Conservation (phyloP, 2,888 invertebrate species). For the Alloplasta piceator region DNA sequence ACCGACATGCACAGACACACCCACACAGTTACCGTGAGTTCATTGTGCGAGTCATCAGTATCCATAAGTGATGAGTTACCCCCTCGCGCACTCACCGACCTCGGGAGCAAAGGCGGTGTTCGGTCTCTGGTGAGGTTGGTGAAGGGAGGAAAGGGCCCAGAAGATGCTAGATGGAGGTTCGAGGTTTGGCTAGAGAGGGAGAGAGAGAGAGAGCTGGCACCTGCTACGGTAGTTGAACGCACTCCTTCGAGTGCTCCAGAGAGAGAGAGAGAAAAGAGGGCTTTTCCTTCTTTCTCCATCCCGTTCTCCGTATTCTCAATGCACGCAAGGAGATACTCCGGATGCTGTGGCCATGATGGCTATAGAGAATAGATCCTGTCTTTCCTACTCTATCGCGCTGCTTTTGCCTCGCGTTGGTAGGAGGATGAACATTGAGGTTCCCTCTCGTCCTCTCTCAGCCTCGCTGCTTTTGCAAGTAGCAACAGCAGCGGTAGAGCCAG, state of each 20-base stretch:
- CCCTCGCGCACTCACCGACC: slow-evolving; percentile 66
- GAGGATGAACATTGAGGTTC: slow-evolving; percentile 74
- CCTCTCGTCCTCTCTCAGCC: slow-evolving; percentile 13
- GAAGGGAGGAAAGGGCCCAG: slow-evolving; percentile 21
- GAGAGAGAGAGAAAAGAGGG: background rate
- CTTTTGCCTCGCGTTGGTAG: slow-evolving; percentile 57
- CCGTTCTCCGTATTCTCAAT: slow-evolving; percentile 44
- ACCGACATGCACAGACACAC: slow-evolving; percentile 57
- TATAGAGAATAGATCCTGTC: slow-evolving; percentile 53
- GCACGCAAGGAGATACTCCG: slow-evolving; percentile 49
- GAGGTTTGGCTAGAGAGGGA: slow-evolving; percentile 71
- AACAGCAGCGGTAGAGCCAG: slow-evolving; percentile 43
- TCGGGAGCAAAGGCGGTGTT: slow-evolving; percentile 56
- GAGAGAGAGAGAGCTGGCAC: slow-evolving; percentile 75
- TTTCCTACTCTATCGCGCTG: slow-evolving; percentile 45
- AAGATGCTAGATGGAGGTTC: slow-evolving; percentile 57
- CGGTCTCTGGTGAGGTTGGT: slow-evolving; percentile 16
- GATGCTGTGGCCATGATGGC: slow-evolving; percentile 67
- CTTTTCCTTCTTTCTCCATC: slow-evolving; percentile 62
- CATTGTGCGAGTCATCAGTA: slow-evolving; percentile 90
- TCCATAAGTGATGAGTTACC: slow-evolving; percentile 89
- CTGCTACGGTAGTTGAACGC: slow-evolving; percentile 80
- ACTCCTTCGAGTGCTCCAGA: slow-evolving; percentile 60
- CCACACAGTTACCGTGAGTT: slow-evolving; percentile 80
- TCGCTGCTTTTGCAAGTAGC: slow-evolving; percentile 48